Evolutionary conservation across 35 echinoderm and acorn worm genomes (phyloP), one percentile per base, ranked within the genome.

Genomic region (Holothuria glaberrima): DNA sequence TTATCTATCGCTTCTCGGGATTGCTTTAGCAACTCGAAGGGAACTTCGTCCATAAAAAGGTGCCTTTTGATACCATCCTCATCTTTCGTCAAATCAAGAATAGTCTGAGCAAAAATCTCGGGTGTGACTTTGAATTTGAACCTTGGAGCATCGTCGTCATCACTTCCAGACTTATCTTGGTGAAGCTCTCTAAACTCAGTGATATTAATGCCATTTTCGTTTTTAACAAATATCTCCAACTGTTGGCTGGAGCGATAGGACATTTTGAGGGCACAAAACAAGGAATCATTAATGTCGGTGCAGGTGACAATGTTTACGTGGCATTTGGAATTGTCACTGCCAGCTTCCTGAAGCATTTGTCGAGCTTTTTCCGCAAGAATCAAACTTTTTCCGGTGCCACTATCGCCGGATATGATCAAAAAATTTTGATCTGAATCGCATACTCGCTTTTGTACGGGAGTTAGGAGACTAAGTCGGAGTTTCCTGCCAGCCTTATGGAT

Each of bases 371-470:
- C 61, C 19, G 85, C 85, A 26, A 87, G 85, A 70, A 87, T 67
- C 41, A 87, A 24, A 87, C 85, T 87, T 52, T 87, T 87, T n/a
- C 85, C 85, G 20, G 85, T 87, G 1, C 85, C 85, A 34, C 22
- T 46, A 20, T 87, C 85, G 50, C 85, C 85, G 21, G 85, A 28
- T n/a, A 87, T 87, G 5, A 87, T 87, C 66, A 69, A 68, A 10
- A 87, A 71, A 9, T 36, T 87, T 68, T 29, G 0, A 4, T 87
- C 6, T 6, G 60, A 67, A 25, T 71, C 30, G 33, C 66, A 18
- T 16, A 69, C 85, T 21, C 30, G 21, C 25, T 41, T 46, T 65
- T 87, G 85, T 6, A 26, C 33, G 17, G 85, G 85, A 50, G 60
- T 87, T 17, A 87, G 30, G 36, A 87, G 41, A 18, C 44, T 87